Percentiles rank a stretch among this genome's conserved stretches.
Evolutionary conservation across 2,888 invertebrate genomes (phyloP).

Genomic region (Mantis religiosa): DNA sequence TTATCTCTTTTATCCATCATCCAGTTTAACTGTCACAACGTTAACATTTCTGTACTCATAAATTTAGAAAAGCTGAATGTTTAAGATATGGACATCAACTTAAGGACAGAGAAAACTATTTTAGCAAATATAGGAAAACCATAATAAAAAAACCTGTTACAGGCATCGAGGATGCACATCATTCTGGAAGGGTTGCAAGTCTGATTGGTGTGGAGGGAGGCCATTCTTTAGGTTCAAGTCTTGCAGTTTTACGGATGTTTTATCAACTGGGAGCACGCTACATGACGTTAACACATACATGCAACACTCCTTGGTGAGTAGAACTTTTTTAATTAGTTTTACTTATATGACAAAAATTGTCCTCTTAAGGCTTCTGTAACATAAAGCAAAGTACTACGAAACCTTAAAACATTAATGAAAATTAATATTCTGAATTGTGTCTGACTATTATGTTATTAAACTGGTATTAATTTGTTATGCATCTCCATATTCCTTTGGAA

Average conservation of each 20-base stretch:
- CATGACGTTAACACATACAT: slow-evolving; percentile 63
- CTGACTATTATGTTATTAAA: too few relatives aligned
- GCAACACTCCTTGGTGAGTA: slow-evolving; percentile 27
- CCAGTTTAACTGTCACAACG: too few relatives aligned
- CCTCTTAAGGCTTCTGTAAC: not conserved
- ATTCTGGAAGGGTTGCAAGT: slow-evolving; percentile 76
- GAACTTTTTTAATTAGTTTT: not conserved
- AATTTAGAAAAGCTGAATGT: too few relatives aligned
- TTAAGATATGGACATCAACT: too few relatives aligned
- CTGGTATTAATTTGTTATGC: too few relatives aligned
- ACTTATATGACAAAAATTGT: not conserved
- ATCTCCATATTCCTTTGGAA: too few relatives aligned
- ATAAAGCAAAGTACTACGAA: not conserved
- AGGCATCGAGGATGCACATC: slow-evolving; percentile 65
- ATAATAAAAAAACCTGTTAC: slow-evolving; percentile 30
- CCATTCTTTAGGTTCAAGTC: slow-evolving; percentile 83
- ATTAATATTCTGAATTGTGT: too few relatives aligned
- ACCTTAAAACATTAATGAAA: not conserved
- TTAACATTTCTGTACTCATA: too few relatives aligned
- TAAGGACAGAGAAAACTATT: not conserved
- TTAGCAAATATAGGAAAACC: not conserved
- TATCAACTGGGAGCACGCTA: slow-evolving; percentile 83
- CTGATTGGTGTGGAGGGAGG: slow-evolving; percentile 91
- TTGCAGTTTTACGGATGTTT: slow-evolving; percentile 82
- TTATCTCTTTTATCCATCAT: too few relatives aligned